A percentile compares a stretch with the other conserved stretches of the same genome.
These are phyloP conservation scores for Spatulosminthurus flaviceps DNA, from an alignment of 2,888 invertebrate genomes.

Conservation along the genomic window DNA sequence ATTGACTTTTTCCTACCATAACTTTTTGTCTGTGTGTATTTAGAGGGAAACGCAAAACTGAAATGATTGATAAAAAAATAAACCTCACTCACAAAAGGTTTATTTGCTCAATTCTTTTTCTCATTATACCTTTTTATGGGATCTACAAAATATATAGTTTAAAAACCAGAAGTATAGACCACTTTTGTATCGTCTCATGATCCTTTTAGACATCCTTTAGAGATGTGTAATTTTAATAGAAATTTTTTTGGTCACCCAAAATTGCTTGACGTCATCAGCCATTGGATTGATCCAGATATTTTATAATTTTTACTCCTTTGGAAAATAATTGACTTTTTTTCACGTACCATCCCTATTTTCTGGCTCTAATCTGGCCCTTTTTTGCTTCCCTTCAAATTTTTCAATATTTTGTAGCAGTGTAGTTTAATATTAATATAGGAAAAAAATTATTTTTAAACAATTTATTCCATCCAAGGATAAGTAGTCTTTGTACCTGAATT, in stretches of 20 bases:
- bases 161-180: too few relatives aligned
- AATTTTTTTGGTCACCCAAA: slow-evolving; percentile 24
- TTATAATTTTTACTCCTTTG: neutral
- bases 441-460: too few relatives aligned
- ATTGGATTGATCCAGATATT: neutral
- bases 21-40: too few relatives aligned
- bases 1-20: too few relatives aligned
- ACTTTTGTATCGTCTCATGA: too few relatives aligned
- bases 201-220: neutral
- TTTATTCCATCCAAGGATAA: neutral
- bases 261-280: slow-evolving; percentile 14
- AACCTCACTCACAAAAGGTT: slow-evolving; percentile 9
- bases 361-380: neutral
- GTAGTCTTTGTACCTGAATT: neutral
- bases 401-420: too few relatives aligned
- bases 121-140: too few relatives aligned
- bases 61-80: neutral
- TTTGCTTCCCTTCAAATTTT: neutral
- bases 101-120: neutral
- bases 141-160: too few relatives aligned
- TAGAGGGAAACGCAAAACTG: neutral
- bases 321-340: neutral
- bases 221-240: neutral
- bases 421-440: too few relatives aligned
- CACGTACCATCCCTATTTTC: neutral